These are phyloP conservation scores for Drosophila hamatofila DNA, from an alignment of 2,888 invertebrate species.

Conservation along the genomic window DNA sequence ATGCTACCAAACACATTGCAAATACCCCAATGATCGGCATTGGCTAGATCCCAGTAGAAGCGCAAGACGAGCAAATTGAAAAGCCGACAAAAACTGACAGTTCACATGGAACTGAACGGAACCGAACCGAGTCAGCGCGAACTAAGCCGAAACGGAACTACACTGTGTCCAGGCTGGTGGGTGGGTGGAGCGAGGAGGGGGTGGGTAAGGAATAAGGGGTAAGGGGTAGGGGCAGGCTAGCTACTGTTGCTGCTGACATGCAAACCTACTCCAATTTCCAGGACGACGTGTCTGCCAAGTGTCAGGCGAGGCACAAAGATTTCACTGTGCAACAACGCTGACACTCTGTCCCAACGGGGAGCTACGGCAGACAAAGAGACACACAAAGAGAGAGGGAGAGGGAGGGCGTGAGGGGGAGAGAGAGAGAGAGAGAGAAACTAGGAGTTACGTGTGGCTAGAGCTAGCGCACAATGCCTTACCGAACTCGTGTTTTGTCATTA, in stretches of 20 bases:
- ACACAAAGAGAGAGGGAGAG: neutral
- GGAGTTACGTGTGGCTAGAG: conserved; percentile 1
- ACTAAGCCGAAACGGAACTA: neutral
- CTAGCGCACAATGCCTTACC: conserved; percentile 2
- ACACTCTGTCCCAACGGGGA: conserved; percentile 44
- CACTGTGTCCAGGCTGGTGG: neutral
- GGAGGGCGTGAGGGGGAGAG: neutral
- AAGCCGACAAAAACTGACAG: conserved; percentile 30
- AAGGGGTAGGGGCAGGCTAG: neutral
- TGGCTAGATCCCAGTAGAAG: neutral
- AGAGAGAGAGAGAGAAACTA: neutral
- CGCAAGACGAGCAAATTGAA: conserved; percentile 22
- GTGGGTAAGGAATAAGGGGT: neutral
- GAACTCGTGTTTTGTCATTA: conserved; percentile 66
- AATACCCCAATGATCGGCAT: neutral
- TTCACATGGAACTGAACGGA: conserved; percentile 10
- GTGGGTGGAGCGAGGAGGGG: neutral
- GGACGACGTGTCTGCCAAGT: conserved; percentile 53
- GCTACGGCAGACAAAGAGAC: neutral
- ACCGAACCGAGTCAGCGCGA: conserved; percentile 2
- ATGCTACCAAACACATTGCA: neutral
- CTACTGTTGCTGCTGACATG: conserved; percentile 61
- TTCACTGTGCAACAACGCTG: conserved; percentile 61
- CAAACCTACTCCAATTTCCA: conserved; percentile 77
- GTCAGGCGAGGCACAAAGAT: conserved; percentile 56